Base-by-base conservation (phyloP, 2,888 invertebrate species). In the Pogonocherus hispidulus region DNA sequence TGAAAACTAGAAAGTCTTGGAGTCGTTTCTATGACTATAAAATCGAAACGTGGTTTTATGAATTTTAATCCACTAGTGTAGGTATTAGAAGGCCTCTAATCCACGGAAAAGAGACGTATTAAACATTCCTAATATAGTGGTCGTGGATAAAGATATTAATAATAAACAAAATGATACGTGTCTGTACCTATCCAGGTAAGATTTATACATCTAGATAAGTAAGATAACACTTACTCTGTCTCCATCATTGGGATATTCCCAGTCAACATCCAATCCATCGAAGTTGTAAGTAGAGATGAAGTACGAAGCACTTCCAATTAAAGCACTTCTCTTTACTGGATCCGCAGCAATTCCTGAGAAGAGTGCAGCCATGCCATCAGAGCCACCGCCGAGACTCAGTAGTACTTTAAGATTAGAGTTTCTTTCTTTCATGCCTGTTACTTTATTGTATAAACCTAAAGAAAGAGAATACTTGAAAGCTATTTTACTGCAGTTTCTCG, bases 211-310 rank as follows among this genome's bases (percentile, higher is more conserved):
- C n/a, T n/a, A n/a, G n/a, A n/a, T n/a, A n/a, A n/a, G n/a, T n/a
- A n/a, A n/a, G n/a, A n/a, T n/a, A n/a, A n/a, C n/a, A n/a, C n/a
- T 82, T 59, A 75, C 86, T 19, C 87, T 83, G 67, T 90, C 89
- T 14, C 89, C 82, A 16, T 87, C 86, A 60, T 85, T 87, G 0
- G 92, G 92, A 72, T 91, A 91, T 76, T 91, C 91, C 92, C 93
- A 93, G 79, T 92, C 92, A 0, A 93, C 47, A 74, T 93, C 92
- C 0, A 92, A 83, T 0, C 92, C 92, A 75, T 93, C 90, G 69
- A 93, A 93, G 0, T 86, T 86, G 76, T 91, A 84, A 3, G 85
- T 84, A 32, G 83, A 76, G 0, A 92, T 73, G 79, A 92, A 89
- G 0, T 83, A 76, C 0, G 90, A 78, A 0, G 88, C 87, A 62